These are phyloP conservation scores for Xiphydria camelus DNA, from an alignment of 2,888 invertebrate species.

Conservation along the genomic window DNA sequence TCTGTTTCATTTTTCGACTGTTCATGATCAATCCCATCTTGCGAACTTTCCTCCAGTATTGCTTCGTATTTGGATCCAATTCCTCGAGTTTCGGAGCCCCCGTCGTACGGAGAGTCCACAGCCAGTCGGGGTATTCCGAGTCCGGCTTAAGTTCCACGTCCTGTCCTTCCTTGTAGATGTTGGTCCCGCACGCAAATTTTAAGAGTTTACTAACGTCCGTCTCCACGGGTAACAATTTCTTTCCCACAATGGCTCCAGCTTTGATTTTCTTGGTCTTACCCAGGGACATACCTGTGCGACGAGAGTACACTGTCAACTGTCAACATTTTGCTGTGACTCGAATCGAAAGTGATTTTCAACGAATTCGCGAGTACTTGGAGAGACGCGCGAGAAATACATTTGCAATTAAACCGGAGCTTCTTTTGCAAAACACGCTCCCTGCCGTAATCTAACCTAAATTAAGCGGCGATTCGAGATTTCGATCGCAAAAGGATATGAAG, in stretches of 20 bases:
- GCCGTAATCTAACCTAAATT: conserved; percentile 1
- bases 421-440: not conserved
- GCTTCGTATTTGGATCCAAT: conserved; percentile 75
- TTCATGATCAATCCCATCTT: conserved; percentile 69
- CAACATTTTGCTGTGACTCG: no score
- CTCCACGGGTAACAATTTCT: conserved; percentile 79
- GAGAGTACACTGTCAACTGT: no score
- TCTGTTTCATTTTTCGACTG: no score
- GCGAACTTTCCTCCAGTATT: conserved; percentile 80
- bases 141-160: conserved; percentile 78
- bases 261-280: conserved; percentile 67
- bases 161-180: conserved; percentile 77
- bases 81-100: conserved; percentile 69
- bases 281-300: conserved; percentile 11
- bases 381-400: no score
- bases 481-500: no score
- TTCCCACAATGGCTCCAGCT: conserved; percentile 67
- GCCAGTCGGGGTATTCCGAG: conserved; percentile 89
- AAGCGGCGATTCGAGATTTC: no score
- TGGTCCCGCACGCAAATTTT: conserved; percentile 82
- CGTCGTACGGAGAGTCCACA: conserved; percentile 77
- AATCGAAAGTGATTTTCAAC: not conserved
- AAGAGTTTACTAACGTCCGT: conserved; percentile 78
- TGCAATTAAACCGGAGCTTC: no score
- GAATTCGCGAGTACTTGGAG: no score